Evolutionary conservation across 2,888 invertebrate genomes (phyloP).

Genomic region (Antheraea assamensis): DNA sequence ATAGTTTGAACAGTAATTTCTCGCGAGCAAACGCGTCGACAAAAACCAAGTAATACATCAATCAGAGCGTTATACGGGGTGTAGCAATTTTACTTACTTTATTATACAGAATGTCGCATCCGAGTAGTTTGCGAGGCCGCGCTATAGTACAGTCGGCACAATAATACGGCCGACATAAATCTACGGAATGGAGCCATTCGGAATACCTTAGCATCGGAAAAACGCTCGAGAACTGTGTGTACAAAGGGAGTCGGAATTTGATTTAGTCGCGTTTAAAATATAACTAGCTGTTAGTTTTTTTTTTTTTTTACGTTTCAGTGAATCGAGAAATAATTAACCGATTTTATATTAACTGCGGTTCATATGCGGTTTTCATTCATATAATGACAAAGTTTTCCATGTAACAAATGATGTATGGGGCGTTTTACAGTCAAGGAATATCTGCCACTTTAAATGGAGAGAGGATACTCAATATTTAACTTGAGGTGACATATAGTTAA

Average conservation of each 20-base stretch:
- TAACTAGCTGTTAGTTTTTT: not conserved
- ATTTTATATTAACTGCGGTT: not conserved
- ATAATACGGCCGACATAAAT: conserved; percentile 55
- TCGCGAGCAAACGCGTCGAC: not conserved
- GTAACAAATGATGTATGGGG: not conserved
- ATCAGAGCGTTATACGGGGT: conserved; percentile 17
- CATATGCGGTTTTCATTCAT: not conserved
- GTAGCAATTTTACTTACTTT: conserved; percentile 15
- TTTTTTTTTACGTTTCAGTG: not conserved
- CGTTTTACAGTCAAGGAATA: too few relatives aligned
- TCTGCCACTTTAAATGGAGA: too few relatives aligned
- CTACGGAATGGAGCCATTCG: conserved; percentile 51
- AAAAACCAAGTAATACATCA: not conserved
- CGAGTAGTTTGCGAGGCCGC: conserved; percentile 15
- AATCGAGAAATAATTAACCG: not conserved
- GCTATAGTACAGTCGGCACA: conserved; percentile 27
- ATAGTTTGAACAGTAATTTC: too few relatives aligned
- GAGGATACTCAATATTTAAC: too few relatives aligned
- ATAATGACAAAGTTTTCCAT: not conserved
- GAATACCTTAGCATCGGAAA: conserved; percentile 50
- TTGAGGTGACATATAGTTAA: too few relatives aligned
- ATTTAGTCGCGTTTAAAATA: conserved; percentile 2
- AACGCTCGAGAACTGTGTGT: conserved; percentile 29
- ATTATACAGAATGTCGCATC: conserved; percentile 16
- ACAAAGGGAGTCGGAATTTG: conserved; percentile 7